A percentile compares a stretch with the other conserved stretches of the same genome.
phyloP scores from a whole-genome alignment of 2,113 vertebrate genomes.

The Polypterus senegalus region DNA sequence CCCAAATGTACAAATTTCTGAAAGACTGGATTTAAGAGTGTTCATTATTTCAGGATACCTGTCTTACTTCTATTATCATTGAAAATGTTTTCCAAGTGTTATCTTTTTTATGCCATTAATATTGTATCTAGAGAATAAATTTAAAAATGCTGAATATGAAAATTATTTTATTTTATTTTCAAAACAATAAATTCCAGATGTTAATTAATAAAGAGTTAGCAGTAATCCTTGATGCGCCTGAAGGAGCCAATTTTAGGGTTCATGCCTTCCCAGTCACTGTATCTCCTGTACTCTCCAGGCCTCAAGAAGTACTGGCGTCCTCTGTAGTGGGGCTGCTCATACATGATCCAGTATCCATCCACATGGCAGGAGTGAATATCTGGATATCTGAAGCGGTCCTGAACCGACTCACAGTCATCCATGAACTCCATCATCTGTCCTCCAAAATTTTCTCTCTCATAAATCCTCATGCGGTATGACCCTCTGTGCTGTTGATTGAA shows the following conservation, averaged over 20 bases:
- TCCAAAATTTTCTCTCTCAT: conserved; percentile 23
- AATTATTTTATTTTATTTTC: too few relatives aligned
- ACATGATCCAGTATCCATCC: conserved; percentile 23
- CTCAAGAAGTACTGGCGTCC: conserved; percentile 12
- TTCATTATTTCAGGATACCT: too few relatives aligned
- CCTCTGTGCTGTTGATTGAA: conserved; percentile 11
- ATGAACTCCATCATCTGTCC: conserved; percentile 21
- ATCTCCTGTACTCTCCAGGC: conserved; percentile 13
- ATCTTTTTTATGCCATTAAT: too few relatives aligned
- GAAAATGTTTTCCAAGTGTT: too few relatives aligned
- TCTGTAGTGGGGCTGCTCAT: conserved; percentile 20
- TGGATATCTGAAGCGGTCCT: conserved; percentile 16
- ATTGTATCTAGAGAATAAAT: too few relatives aligned
- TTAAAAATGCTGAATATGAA: too few relatives aligned
- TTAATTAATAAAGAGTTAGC: conserved; percentile 7
- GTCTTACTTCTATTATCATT: too few relatives aligned
- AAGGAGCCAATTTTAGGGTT: conserved; percentile 6
- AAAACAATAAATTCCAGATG: not conserved
- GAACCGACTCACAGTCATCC: conserved; percentile 19
- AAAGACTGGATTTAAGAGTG: too few relatives aligned
- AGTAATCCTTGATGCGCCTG: conserved; percentile 4
- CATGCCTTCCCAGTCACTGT: conserved; percentile 2
- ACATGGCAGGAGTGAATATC: conserved; percentile 25
- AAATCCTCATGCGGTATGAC: conserved; percentile 16
- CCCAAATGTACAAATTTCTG: too few relatives aligned